Conservation (phyloP, 2,797 vertebrate species). For the Champsocephalus gunnari region DNA sequence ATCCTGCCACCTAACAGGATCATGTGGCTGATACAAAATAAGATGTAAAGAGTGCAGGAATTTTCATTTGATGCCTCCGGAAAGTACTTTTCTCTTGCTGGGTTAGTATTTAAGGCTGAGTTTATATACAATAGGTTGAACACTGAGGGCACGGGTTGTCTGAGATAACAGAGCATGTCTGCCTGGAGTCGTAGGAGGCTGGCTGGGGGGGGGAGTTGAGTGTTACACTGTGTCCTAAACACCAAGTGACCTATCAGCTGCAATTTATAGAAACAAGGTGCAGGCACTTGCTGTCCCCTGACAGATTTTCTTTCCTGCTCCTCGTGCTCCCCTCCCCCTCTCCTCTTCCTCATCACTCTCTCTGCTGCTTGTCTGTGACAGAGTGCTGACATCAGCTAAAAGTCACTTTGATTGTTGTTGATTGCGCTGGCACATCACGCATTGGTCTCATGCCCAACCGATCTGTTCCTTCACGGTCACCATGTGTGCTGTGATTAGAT, state of each 20-base stretch:
- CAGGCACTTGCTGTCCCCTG: constrained; percentile 72
- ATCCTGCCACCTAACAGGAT: not conserved
- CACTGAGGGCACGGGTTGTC: not conserved
- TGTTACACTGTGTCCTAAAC: constrained; percentile 80
- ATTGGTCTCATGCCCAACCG: not conserved
- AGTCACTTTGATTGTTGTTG: constrained; percentile 27
- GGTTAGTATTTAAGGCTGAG: not conserved
- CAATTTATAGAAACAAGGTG: constrained; percentile 85
- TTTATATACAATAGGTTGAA: constrained; percentile 2
- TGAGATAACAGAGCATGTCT: constrained; percentile 44
- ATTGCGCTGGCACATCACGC: constrained; percentile 7
- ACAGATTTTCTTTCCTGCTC: constrained; percentile 74
- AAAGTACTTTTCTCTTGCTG: not conserved
- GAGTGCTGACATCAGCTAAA: constrained; percentile 32
- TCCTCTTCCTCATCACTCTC: not conserved
- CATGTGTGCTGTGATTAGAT: constrained; percentile 12
- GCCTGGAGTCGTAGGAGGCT: constrained; percentile 40
- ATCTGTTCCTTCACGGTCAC: not conserved
- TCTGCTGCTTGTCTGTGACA: not conserved
- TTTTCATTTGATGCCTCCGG: not conserved
- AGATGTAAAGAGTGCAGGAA: not conserved
- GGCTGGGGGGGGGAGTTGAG: constrained; percentile 24
- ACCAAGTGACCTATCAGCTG: constrained; percentile 81
- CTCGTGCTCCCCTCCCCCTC: constrained; percentile 19
- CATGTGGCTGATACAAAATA: not conserved